A percentile compares a stretch with the other conserved stretches of the same genome.
phyloP scores from a whole-genome alignment of 2,797 vertebrate species.

The Myripristis murdjan region DNA sequence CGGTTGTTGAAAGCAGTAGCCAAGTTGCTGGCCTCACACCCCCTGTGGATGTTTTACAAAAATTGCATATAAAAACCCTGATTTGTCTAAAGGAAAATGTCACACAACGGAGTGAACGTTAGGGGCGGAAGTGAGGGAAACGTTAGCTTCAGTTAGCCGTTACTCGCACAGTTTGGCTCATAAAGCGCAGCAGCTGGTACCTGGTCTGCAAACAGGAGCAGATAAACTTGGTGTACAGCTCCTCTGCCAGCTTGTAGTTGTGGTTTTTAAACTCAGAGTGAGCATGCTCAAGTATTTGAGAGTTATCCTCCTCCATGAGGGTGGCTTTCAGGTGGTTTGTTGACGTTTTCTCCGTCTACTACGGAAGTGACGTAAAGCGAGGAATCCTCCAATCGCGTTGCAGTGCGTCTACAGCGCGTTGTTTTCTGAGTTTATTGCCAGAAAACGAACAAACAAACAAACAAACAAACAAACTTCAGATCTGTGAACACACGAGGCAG shows the following conservation, averaged over 20 bases:
- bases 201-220: constrained; percentile 72
- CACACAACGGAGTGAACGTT: neutral
- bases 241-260: constrained; percentile 78
- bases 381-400: constrained; percentile 23
- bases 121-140: neutral
- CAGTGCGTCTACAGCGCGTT: neutral
- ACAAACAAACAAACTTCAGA: too few species aligned
- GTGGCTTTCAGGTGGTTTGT: neutral
- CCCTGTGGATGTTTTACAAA: constrained; percentile 64
- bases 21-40: constrained; percentile 76
- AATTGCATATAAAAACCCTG: neutral
- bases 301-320: constrained; percentile 61
- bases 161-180: neutral
- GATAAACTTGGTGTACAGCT: constrained; percentile 83
- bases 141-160: neutral
- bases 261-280: constrained; percentile 75
- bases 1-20: constrained; percentile 92
- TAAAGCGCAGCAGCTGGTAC: constrained; percentile 51
- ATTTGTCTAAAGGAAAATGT: neutral
- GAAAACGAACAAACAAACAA: too few species aligned
- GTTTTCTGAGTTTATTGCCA: too few species aligned
- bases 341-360: neutral
- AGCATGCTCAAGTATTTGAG: constrained; percentile 67
- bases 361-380: constrained; percentile 47
- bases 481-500: too few species aligned